These are phyloP conservation scores for Gasterosteus nipponicus DNA, from an alignment of 2,113 vertebrate species.

Conservation along the genomic window DNA sequence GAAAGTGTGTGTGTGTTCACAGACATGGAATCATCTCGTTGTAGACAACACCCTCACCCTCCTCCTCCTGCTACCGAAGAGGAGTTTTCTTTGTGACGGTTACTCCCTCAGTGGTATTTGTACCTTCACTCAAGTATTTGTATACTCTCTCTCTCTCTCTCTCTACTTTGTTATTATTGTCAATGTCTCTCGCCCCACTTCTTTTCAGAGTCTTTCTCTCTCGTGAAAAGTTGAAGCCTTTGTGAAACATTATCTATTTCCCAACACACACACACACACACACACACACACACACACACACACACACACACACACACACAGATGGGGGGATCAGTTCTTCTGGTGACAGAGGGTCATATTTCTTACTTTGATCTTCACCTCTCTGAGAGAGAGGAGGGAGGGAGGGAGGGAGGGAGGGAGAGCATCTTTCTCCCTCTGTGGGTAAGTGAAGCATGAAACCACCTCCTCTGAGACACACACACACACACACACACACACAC, in stretches of 20 bases:
- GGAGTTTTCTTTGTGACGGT: too few relatives aligned
- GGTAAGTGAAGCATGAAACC: constrained; percentile 70
- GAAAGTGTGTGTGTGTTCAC: constrained; percentile 46
- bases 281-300: constrained; percentile 39
- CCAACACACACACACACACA: constrained; percentile 47
- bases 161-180: neutral
- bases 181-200: constrained; percentile 13
- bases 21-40: constrained; percentile 70
- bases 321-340: constrained; percentile 61
- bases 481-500: constrained; percentile 8
- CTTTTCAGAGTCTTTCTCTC: neutral
- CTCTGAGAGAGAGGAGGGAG: constrained; percentile 36
- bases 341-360: constrained; percentile 76
- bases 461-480: constrained; percentile 46
- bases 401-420: constrained; percentile 36
- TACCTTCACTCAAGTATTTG: neutral
- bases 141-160: neutral
- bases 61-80: neutral
- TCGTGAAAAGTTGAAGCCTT: constrained; percentile 45
- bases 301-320: constrained; percentile 37
- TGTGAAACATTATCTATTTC: constrained; percentile 76
- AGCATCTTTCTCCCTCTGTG: constrained; percentile 20
- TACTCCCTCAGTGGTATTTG: neutral
- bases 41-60: constrained; percentile 52
- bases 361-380: constrained; percentile 77